phyloP scores from a whole-genome alignment of 2,888 invertebrate species.

The Rhopalosiphum nymphaeae region DNA sequence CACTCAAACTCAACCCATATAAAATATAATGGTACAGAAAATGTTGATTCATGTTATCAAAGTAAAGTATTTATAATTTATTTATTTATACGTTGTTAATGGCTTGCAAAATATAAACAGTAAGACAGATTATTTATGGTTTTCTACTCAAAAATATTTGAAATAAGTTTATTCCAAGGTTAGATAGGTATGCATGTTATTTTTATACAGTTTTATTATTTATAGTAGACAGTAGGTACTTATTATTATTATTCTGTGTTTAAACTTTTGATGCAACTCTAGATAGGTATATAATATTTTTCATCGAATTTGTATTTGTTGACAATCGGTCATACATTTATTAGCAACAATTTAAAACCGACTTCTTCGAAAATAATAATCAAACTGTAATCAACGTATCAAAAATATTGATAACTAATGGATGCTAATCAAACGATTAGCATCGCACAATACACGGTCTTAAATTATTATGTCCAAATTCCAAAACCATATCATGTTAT shows the following conservation, averaged over 20 bases:
- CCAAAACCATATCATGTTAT: background rate
- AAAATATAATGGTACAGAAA: background rate
- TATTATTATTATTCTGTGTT: background rate
- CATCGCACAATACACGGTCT: background rate
- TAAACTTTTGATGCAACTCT: background rate
- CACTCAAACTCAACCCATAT: background rate
- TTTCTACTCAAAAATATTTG: background rate
- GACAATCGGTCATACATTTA: background rate
- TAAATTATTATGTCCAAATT: background rate
- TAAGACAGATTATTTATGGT: background rate
- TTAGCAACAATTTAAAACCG: background rate
- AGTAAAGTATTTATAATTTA: background rate
- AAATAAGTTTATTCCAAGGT: background rate
- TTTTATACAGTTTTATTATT: background rate
- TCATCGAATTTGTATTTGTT: background rate
- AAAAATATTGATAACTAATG: background rate
- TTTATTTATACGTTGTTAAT: background rate
- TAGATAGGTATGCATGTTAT: background rate
- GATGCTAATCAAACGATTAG: background rate
- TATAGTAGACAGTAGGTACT: background rate
- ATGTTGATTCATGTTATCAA: background rate
- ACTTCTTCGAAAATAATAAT: background rate
- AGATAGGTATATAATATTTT: background rate
- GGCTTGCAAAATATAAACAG: background rate
- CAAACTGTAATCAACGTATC: background rate